phyloP scores from a whole-genome alignment of 1,140 invertebrate species.

The Gonatopus flavifemur region DNA sequence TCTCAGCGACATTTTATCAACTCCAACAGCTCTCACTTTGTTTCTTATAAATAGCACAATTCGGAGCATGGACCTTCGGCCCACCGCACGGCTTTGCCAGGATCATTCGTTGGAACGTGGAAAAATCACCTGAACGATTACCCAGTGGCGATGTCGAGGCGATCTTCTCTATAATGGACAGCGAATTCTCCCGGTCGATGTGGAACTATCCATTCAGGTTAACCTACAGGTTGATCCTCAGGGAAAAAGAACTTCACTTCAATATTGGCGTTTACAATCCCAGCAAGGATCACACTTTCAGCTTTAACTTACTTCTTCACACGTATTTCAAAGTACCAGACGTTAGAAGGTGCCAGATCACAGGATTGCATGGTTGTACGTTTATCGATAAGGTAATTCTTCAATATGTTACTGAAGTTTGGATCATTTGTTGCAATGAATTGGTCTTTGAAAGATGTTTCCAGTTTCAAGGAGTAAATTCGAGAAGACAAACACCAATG shows the following conservation, averaged over 20 bases:
- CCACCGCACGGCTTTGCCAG: constrained; percentile 94
- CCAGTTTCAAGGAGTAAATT: too few relatives aligned
- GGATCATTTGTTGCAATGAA: too few relatives aligned
- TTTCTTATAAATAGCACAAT: too few relatives aligned
- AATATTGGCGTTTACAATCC: constrained; percentile 90
- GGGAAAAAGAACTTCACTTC: constrained; percentile 89
- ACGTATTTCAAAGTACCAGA: constrained; percentile 96
- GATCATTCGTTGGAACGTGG: constrained; percentile 86
- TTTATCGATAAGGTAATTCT: constrained; percentile 93
- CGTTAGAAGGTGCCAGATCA: constrained; percentile 86
- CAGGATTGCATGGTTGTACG: constrained; percentile 86
- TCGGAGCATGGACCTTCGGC: constrained; percentile 89
- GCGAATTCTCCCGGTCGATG: constrained; percentile 88
- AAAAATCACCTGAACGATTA: constrained; percentile 81
- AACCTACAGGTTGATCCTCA: constrained; percentile 83
- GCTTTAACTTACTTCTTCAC: constrained; percentile 90
- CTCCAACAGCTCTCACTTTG: too few relatives aligned
- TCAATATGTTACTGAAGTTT: too few relatives aligned
- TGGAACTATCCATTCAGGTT: constrained; percentile 92
- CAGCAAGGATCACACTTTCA: constrained; percentile 86
- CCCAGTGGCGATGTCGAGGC: constrained; percentile 89
- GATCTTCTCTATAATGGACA: constrained; percentile 88
- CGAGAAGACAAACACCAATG: too few relatives aligned
- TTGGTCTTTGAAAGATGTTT: too few relatives aligned
- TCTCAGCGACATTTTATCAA: too few relatives aligned